Evolutionary conservation across 2,888 invertebrate species (phyloP).

Genomic region (Pyrgus malvae): DNA sequence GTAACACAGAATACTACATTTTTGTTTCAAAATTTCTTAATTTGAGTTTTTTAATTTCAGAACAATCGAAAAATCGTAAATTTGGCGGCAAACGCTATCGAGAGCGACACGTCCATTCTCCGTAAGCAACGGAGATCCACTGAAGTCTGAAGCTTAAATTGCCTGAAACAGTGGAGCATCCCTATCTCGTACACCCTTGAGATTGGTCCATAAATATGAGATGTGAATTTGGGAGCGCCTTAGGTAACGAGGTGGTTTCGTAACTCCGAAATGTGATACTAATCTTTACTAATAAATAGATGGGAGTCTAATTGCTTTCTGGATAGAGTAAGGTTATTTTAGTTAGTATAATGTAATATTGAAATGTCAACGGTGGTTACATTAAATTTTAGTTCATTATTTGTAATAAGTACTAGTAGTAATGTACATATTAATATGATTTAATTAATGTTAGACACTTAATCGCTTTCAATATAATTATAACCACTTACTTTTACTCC

Average conservation of each 20-base stretch:
- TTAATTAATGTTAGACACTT: too few species aligned
- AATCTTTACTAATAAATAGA: neutral
- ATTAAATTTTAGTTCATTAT: too few species aligned
- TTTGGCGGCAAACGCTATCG: constrained; percentile 50
- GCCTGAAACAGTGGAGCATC: constrained; percentile 10
- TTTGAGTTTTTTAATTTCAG: neutral
- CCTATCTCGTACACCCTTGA: constrained; percentile 6
- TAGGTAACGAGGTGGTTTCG: constrained; percentile 1
- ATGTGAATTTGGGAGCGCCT: neutral
- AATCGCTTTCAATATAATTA: too few species aligned
- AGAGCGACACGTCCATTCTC: constrained; percentile 38
- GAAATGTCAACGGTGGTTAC: too few species aligned
- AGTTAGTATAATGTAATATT: too few species aligned
- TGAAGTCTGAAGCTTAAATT: constrained; percentile 15
- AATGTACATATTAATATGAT: too few species aligned
- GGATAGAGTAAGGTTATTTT: neutral
- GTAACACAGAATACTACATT: too few species aligned
- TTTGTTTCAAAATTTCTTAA: neutral
- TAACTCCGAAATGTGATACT: neutral
- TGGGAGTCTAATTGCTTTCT: neutral
- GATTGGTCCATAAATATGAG: constrained; percentile 2
- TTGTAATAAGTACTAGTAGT: too few species aligned
- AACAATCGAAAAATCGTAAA: constrained; percentile 35
- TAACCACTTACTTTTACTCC: too few species aligned
- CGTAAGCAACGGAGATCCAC: constrained; percentile 24